Percentiles rank a stretch among this genome's conserved stretches.
Conservation (phyloP, 2,888 invertebrate species). For the Conchocele bisecta region DNA sequence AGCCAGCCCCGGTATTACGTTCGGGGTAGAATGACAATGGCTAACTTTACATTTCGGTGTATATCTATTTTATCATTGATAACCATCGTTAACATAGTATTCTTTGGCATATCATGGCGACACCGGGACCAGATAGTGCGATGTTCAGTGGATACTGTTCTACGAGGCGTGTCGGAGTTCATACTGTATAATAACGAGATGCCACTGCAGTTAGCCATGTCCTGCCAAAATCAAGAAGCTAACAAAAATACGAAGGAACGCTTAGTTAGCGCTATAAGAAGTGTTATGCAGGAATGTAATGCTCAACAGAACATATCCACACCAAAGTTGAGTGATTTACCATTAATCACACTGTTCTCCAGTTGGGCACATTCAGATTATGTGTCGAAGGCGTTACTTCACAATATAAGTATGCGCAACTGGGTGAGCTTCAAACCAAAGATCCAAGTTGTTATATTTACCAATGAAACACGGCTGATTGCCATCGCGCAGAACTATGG, state of each 20-base stretch:
- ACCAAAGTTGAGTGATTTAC: not conserved
- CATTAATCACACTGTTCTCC: slow-evolving; percentile 62
- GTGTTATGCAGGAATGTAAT: slow-evolving; percentile 27
- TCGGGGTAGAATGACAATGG: slow-evolving; percentile 34
- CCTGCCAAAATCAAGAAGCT: slow-evolving; percentile 20
- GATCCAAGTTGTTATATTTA: slow-evolving; percentile 59
- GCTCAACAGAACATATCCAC: not conserved
- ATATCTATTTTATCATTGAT: slow-evolving; percentile 37
- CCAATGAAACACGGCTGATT: slow-evolving; percentile 43
- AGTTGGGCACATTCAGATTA: slow-evolving; percentile 53
- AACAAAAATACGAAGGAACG: slow-evolving; percentile 12
- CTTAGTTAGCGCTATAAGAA: slow-evolving; percentile 30
- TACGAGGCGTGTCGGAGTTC: slow-evolving; percentile 41
- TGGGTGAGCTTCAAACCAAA: slow-evolving; percentile 60
- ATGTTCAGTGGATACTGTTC: slow-evolving; percentile 47
- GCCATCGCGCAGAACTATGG: slow-evolving; percentile 36
- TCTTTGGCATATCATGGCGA: slow-evolving; percentile 44
- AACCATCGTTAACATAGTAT: slow-evolving; percentile 48
- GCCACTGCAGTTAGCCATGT: slow-evolving; percentile 31
- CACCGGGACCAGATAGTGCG: slow-evolving; percentile 17
- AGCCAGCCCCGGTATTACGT: too few relatives aligned
- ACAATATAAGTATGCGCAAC: slow-evolving; percentile 59
- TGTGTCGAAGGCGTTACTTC: slow-evolving; percentile 35
- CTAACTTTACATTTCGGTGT: slow-evolving; percentile 40
- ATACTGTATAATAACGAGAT: slow-evolving; percentile 28